Evolutionary conservation across 2,797 vertebrate species (phyloP).

Genomic region (Pristis pectinata): DNA sequence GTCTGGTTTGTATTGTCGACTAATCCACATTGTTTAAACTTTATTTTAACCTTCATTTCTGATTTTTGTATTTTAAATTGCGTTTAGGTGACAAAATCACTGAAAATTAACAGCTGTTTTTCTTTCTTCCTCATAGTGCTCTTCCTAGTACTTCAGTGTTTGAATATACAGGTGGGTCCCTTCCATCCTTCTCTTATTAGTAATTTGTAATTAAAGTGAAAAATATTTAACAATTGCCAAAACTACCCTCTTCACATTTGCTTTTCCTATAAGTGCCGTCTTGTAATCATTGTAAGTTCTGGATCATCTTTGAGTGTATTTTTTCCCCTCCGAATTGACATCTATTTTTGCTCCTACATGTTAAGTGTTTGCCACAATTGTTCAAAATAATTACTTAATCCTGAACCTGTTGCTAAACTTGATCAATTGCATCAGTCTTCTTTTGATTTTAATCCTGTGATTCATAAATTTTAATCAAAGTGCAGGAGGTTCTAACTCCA

Average conservation of each 20-base stretch:
- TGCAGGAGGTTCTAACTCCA: not conserved
- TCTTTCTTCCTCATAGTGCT: not conserved
- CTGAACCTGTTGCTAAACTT: not conserved
- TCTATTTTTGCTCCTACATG: not conserved
- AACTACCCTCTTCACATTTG: not conserved
- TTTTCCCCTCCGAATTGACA: not conserved
- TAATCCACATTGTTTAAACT: not conserved
- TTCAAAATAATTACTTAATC: not conserved
- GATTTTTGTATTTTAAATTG: conserved; percentile 10
- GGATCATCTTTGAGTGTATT: not conserved
- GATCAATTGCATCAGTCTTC: not conserved
- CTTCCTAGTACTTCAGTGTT: not conserved
- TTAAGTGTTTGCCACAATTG: not conserved
- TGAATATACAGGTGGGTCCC: conserved; percentile 13
- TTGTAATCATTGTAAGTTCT: not conserved
- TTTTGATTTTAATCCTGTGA: not conserved
- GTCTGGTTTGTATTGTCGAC: not conserved
- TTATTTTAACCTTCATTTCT: not conserved
- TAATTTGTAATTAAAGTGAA: not conserved
- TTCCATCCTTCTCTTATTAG: not conserved
- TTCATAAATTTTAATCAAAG: not conserved
- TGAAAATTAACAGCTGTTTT: conserved; percentile 4
- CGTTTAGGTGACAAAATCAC: not conserved
- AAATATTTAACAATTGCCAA: not conserved
- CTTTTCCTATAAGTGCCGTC: not conserved